Percentiles rank a stretch among this genome's conserved stretches.
Conservation (phyloP, 35 echinoderm and acorn worm species). For the Diadema setosum region DNA sequence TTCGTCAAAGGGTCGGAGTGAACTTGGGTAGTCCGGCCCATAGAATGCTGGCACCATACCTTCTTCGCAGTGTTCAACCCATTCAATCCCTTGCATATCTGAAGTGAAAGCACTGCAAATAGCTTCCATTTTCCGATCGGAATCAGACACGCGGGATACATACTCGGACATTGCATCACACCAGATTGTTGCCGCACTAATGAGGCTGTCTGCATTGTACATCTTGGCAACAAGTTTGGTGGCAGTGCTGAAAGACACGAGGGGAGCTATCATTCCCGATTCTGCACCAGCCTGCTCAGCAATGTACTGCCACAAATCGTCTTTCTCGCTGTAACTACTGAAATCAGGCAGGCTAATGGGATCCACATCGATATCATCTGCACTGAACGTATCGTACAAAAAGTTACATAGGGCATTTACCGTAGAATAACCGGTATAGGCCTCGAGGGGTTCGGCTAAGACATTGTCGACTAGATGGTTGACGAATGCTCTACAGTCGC, state of each 20-base stretch:
- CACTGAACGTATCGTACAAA: neutral
- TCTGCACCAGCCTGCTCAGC: neutral
- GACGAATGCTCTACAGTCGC: neutral
- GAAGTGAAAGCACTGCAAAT: neutral
- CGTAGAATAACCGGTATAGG: neutral
- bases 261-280: neutral
- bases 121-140: neutral
- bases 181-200: too few species aligned
- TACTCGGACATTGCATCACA: neutral
- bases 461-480: neutral
- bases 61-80: slow-evolving; percentile 25
- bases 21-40: neutral
- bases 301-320: neutral
- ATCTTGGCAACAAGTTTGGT: neutral
- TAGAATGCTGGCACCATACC: slow-evolving; percentile 2
- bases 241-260: neutral
- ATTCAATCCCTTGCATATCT: neutral
- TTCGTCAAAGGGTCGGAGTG: slow-evolving; percentile 11
- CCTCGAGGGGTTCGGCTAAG: neutral
- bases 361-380: neutral
- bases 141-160: neutral
- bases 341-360: neutral
- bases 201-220: neutral
- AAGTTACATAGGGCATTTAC: neutral
- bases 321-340: neutral